Evolutionary conservation across 2,888 invertebrate species (phyloP).

Genomic region (Athalia circularis): DNA sequence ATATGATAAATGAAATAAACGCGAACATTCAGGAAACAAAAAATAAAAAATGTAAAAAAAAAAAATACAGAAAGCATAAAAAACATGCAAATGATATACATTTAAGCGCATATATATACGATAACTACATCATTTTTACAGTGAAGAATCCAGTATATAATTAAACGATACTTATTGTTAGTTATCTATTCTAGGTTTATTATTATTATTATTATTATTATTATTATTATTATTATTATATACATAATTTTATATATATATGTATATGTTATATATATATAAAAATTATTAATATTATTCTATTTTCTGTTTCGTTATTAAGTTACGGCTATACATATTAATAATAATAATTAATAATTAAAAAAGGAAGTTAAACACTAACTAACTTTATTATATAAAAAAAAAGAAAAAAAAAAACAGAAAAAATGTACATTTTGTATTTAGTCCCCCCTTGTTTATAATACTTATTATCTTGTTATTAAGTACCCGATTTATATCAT

Average conservation of each 20-base stretch:
- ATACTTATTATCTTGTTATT: constrained; percentile 74
- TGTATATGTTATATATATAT: constrained; percentile 67
- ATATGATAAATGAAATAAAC: no score
- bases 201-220: neutral
- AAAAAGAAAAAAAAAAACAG: constrained; percentile 61
- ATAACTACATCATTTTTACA: neutral
- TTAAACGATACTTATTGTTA: constrained; percentile 43
- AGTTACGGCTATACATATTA: neutral
- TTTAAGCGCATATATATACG: neutral
- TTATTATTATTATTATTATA: constrained; percentile 15
- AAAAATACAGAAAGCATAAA: neutral
- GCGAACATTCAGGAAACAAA: no score
- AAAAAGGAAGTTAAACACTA: constrained; percentile 66
- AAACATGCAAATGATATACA: neutral
- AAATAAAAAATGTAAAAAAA: neutral
- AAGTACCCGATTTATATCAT: constrained; percentile 74
- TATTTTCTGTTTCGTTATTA: no score
- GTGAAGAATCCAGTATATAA: constrained; percentile 2
- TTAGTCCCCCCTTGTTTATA: constrained; percentile 74
- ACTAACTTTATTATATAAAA: constrained; percentile 64
- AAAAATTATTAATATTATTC: neutral
- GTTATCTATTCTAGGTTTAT: constrained; percentile 68
- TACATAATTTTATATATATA: constrained; percentile 6
- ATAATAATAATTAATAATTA: constrained; percentile 44
- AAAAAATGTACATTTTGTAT: constrained; percentile 73